Conservation (phyloP, 2,113 vertebrate genomes). For the Polypterus bichir region DNA sequence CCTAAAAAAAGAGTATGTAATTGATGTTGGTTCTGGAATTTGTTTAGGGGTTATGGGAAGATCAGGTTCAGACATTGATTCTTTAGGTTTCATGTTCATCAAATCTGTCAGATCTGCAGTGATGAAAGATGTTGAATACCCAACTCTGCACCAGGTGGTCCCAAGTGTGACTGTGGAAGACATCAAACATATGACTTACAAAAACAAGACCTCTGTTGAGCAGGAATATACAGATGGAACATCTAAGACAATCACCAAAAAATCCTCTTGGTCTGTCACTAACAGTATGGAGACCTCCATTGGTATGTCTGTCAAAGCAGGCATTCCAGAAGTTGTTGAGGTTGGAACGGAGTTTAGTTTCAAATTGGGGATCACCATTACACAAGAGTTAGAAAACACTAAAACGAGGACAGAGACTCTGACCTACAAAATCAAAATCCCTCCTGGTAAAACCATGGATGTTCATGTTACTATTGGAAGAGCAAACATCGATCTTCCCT, state of each 20-base stretch:
- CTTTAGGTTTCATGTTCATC: conserved; percentile 20
- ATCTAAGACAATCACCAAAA: conserved; percentile 15
- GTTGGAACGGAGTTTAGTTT: background rate
- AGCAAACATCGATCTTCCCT: conserved; percentile 20
- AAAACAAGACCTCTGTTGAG: background rate
- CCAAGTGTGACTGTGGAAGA: conserved; percentile 14
- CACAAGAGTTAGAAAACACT: background rate
- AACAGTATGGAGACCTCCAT: background rate
- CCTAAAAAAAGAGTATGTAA: conserved; percentile 16
- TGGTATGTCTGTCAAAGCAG: conserved; percentile 12
- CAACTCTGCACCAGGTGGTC: conserved; percentile 14
- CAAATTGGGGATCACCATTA: background rate
- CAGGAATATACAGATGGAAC: conserved; percentile 9
- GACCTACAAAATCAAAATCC: conserved; percentile 1
- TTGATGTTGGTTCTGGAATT: conserved; percentile 22
- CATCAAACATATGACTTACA: conserved; percentile 9
- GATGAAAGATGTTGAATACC: conserved; percentile 12
- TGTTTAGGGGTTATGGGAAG: conserved; percentile 20
- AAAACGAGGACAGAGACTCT: conserved; percentile 9
- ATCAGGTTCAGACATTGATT: conserved; percentile 7
- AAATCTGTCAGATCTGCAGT: conserved; percentile 15
- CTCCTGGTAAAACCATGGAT: conserved; percentile 11
- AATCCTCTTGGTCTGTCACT: conserved; percentile 17
- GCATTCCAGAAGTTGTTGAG: conserved; percentile 9
- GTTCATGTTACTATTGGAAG: conserved; percentile 16